These are phyloP conservation scores for Triplophysa bombifrons DNA, from an alignment of 2,797 vertebrate genomes.

Conservation along the genomic window DNA sequence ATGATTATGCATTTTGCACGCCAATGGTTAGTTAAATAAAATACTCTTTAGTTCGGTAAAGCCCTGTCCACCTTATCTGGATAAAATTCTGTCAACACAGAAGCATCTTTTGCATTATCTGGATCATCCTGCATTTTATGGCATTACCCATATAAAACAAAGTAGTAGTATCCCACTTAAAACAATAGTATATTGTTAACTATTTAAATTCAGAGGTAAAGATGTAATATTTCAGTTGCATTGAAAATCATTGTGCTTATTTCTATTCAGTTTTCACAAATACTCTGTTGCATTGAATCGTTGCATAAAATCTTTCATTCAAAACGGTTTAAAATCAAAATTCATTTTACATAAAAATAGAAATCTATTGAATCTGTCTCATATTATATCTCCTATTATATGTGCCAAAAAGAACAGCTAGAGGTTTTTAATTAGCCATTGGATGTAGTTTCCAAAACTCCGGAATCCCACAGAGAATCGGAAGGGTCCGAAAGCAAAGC, in stretches of 20 bases:
- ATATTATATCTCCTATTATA: no score
- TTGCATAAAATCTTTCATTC: slow-evolving; percentile 28
- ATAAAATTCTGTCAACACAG: background rate
- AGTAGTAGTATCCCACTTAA: background rate
- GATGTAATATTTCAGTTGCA: background rate
- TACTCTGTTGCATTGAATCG: slow-evolving; percentile 40
- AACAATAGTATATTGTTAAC: slow-evolving; percentile 18
- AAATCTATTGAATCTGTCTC: background rate
- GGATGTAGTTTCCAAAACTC: slow-evolving; percentile 85
- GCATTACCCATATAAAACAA: slow-evolving; percentile 9
- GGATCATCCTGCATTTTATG: slow-evolving; percentile 10
- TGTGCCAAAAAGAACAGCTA: slow-evolving; percentile 63
- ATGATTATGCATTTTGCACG: background rate
- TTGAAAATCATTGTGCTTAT: background rate
- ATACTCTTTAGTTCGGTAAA: background rate
- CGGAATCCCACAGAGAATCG: slow-evolving; percentile 82
- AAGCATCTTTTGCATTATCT: slow-evolving; percentile 19
- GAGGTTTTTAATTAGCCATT: slow-evolving; percentile 89
- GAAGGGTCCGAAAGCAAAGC: slow-evolving; percentile 86
- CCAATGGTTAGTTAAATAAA: background rate
- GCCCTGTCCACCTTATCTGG: background rate
- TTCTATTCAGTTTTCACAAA: background rate
- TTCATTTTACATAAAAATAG: background rate
- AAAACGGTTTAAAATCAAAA: background rate
- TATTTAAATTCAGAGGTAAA: background rate